phyloP scores from a whole-genome alignment of 2,888 invertebrate species.

The Nezara viridula region DNA sequence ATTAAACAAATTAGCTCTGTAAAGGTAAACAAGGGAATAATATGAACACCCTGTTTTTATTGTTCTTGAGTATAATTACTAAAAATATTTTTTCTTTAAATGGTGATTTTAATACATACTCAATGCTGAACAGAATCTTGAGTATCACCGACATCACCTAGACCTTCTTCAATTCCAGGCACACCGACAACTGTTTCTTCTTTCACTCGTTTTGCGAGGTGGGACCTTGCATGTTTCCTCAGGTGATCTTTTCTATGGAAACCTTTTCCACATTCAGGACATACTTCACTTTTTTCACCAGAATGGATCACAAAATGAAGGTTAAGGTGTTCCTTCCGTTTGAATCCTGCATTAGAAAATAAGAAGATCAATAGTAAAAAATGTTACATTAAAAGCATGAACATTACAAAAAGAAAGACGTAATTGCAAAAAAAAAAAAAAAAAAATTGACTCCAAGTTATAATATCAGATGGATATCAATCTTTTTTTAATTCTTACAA shows the following conservation, averaged over 20 bases:
- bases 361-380: neutral
- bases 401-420: no score
- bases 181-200: constrained; percentile 71
- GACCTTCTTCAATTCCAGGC: constrained; percentile 64
- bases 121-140: constrained; percentile 56
- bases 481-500: no score
- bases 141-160: constrained; percentile 50
- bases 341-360: constrained; percentile 72
- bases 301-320: constrained; percentile 88
- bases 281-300: constrained; percentile 85
- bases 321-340: constrained; percentile 86
- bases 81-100: neutral
- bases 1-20: no score
- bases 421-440: no score
- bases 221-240: constrained; percentile 84
- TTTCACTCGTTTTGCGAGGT: constrained; percentile 81
- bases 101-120: constrained; percentile 12
- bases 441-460: no score
- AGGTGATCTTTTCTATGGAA: constrained; percentile 89
- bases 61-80: no score
- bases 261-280: constrained; percentile 81
- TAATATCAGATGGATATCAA: no score
- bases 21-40: no score
- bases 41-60: no score
- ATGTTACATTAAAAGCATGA: neutral